Base-by-base conservation (phyloP, 2,888 invertebrate species). In the Drosophila mimetica region DNA sequence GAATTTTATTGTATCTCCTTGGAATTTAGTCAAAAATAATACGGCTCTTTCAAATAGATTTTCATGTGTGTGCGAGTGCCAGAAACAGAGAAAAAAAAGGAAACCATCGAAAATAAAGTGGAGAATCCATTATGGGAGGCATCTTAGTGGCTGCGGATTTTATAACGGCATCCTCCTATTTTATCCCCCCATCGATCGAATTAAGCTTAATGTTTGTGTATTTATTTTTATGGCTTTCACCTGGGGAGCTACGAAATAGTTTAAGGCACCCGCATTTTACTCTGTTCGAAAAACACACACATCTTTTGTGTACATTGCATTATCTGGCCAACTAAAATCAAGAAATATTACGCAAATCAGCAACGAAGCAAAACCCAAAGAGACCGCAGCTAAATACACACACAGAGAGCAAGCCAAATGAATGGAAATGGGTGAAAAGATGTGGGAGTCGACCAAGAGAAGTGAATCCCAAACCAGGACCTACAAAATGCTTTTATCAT, bases 401-500 rank as follows among this genome's bases (percentile, higher is more conserved):
- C 63, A 75, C 51, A 63, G 3, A 39, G 5, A 30, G 14, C 9
- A 41, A 55, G 13, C 37, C 37, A 69, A 79, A 63, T 59, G 54
- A 71, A 67, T 71, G 53, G 48, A 60, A 67, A 71, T 66, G 74
- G 53, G 60, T 60, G 47, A 60, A 75, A 64, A 55, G 76, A 34
- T 41, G 20, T 41, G 54, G 55, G 14, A n/a, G 32, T 65, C 48
- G 14, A n/a, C 16, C 39, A 18, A 20, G 28, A 16, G 28, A 20
- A 41, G 18, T 25, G 30, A 58, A 41, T 18, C 66, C 70, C 67
- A 60, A 73, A 66, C 63, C 79, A 70, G 72, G 59, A 69, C 67
- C 79, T 71, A 66, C 59, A 70, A 82, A 76, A 87, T 79, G 86
- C 86, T 82, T 88, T 82, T 79, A 85, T 71, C 82, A 86, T 79